Evolutionary conservation across 2,113 vertebrate species (phyloP).

Genomic region (Accipiter virgatus): DNA sequence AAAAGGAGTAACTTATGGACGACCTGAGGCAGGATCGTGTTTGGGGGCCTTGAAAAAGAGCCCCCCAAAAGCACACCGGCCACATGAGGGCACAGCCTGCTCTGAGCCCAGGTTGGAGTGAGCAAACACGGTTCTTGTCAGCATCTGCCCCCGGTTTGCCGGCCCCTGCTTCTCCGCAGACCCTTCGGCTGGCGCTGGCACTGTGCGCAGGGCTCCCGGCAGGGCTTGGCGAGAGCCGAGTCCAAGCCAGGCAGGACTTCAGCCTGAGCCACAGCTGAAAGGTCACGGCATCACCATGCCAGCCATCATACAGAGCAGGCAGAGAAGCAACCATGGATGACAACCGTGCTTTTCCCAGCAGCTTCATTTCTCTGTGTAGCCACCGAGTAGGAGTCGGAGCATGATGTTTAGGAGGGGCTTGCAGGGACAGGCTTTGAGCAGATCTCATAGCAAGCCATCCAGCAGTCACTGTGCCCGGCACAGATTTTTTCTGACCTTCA

Average conservation of each 20-base stretch:
- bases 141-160: not conserved
- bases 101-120: not conserved
- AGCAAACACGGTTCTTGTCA: not conserved
- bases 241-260: not conserved
- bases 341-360: not conserved
- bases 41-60: not conserved
- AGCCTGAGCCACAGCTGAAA: not conserved
- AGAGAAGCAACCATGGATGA: not conserved
- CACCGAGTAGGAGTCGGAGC: not conserved
- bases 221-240: not conserved
- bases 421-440: not conserved
- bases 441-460: not conserved
- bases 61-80: not conserved
- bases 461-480: not conserved
- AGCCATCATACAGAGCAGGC: not conserved
- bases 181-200: not conserved
- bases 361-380: not conserved
- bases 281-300: not conserved
- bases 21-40: not conserved
- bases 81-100: fast-evolving
- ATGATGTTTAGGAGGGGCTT: not conserved
- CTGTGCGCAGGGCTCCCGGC: not conserved
- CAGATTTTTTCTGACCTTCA: not conserved
- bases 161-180: not conserved
- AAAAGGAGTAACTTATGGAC: not conserved